A percentile compares a stretch with the other conserved stretches of the same genome.
Evolutionary conservation across 2,113 vertebrate genomes (phyloP).

Genomic region (Scatophagus argus): DNA sequence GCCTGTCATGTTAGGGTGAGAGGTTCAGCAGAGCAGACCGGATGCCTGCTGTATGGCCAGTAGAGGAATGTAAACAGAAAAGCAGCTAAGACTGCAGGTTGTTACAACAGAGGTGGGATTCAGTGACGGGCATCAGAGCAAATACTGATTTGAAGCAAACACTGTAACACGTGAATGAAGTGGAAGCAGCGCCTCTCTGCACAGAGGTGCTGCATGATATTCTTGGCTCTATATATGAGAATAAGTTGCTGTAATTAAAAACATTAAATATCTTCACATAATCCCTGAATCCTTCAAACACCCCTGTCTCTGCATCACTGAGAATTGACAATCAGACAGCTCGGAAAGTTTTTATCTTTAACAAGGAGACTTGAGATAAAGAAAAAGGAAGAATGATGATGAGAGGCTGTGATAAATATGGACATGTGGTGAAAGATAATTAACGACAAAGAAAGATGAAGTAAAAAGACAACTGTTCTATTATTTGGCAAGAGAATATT

Average conservation of each 20-base stretch:
- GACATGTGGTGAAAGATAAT: slow-evolving; percentile 21
- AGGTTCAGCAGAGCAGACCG: slow-evolving; percentile 39
- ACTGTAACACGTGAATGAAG: slow-evolving; percentile 15
- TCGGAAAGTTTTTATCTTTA: slow-evolving; percentile 51
- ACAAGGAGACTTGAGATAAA: slow-evolving; percentile 26
- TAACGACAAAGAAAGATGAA: slow-evolving; percentile 1
- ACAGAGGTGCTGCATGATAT: slow-evolving; percentile 1
- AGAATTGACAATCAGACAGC: slow-evolving; percentile 43
- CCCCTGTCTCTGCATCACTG: neutral
- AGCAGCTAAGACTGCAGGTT: slow-evolving; percentile 34
- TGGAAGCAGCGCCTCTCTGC: neutral
- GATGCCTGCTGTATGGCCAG: slow-evolving; percentile 17
- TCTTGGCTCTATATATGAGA: neutral
- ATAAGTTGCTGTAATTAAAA: slow-evolving; percentile 8
- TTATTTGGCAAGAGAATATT: slow-evolving; percentile 53
- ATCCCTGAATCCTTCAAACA: neutral
- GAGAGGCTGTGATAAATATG: slow-evolving; percentile 29
- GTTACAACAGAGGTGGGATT: slow-evolving; percentile 3
- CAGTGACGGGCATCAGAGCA: slow-evolving; percentile 19
- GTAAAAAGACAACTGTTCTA: slow-evolving; percentile 13
- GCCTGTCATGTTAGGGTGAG: slow-evolving; percentile 66
- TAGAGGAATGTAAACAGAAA: slow-evolving; percentile 37
- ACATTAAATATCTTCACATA: neutral
- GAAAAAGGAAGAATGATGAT: slow-evolving; percentile 26
- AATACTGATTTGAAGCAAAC: slow-evolving; percentile 19